Conservation (phyloP, 2,113 vertebrate genomes). For the Lagopus muta region DNA sequence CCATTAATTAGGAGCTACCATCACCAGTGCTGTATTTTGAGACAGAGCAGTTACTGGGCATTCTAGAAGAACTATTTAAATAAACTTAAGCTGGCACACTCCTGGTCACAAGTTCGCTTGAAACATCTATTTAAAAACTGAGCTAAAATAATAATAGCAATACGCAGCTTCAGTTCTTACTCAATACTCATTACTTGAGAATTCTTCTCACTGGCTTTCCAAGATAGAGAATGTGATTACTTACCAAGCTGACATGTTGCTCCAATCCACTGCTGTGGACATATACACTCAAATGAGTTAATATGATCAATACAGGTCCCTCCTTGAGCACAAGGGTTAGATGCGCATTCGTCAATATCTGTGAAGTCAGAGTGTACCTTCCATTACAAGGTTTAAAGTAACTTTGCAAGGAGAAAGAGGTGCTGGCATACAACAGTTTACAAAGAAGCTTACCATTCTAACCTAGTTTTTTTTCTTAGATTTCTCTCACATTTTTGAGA, state of each 20-base stretch:
- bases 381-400: background rate
- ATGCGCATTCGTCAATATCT: conserved; percentile 94
- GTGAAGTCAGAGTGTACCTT: background rate
- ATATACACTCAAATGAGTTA: conserved; percentile 92
- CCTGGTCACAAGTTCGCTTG: background rate
- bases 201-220: background rate
- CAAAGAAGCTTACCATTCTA: background rate
- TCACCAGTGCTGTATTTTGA: conserved; percentile 35
- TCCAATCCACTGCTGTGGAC: conserved; percentile 91
- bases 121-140: background rate
- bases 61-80: background rate
- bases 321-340: conserved; percentile 88
- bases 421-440: background rate
- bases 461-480: background rate
- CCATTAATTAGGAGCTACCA: conserved; percentile 42
- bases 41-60: background rate
- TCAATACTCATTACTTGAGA: background rate
- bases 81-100: background rate
- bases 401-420: background rate
- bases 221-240: background rate
- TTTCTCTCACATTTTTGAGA: background rate
- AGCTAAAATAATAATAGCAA: background rate
- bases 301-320: conserved; percentile 92
- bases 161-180: background rate
- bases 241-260: conserved; percentile 94